A percentile compares a stretch with the other conserved stretches of the same genome.
Conservation (phyloP, 2,888 invertebrate species). For the Synergus japonicus region DNA sequence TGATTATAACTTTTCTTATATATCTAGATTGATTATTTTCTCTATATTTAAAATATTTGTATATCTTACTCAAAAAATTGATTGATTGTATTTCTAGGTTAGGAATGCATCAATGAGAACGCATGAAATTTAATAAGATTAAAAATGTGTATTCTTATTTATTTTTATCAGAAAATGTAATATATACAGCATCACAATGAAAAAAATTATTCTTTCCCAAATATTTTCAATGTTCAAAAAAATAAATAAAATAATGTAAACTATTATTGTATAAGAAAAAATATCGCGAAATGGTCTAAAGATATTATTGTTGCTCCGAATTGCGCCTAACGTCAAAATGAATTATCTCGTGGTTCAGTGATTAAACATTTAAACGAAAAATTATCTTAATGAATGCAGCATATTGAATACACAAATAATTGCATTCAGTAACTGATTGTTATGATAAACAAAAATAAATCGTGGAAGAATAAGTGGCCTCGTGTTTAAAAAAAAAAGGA, state of each 20-base stretch:
- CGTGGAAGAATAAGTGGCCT: not conserved
- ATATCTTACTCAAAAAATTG: too few relatives aligned
- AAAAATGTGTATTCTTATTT: not conserved
- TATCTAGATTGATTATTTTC: too few relatives aligned
- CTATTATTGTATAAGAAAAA: not conserved
- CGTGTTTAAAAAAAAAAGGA: not conserved
- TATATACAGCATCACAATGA: not conserved
- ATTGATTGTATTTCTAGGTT: not conserved
- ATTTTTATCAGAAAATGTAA: not conserved
- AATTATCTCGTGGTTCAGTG: not conserved
- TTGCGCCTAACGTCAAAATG: not conserved
- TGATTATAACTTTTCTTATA: too few relatives aligned
- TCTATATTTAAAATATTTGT: too few relatives aligned
- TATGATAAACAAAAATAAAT: conserved; percentile 29
- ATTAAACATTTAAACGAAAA: not conserved
- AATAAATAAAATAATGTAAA: not conserved
- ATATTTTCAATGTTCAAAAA: too few relatives aligned
- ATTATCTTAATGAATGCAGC: not conserved
- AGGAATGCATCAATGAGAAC: not conserved
- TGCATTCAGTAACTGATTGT: conserved; percentile 6
- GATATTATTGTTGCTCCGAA: not conserved
- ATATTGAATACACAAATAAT: not conserved
- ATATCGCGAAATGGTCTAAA: not conserved
- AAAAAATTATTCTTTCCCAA: not conserved
- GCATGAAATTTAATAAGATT: not conserved